A percentile compares a stretch with the other conserved stretches of the same genome.
Evolutionary conservation across 2,797 vertebrate genomes (phyloP).

Genomic region (Semotilus atromaculatus): DNA sequence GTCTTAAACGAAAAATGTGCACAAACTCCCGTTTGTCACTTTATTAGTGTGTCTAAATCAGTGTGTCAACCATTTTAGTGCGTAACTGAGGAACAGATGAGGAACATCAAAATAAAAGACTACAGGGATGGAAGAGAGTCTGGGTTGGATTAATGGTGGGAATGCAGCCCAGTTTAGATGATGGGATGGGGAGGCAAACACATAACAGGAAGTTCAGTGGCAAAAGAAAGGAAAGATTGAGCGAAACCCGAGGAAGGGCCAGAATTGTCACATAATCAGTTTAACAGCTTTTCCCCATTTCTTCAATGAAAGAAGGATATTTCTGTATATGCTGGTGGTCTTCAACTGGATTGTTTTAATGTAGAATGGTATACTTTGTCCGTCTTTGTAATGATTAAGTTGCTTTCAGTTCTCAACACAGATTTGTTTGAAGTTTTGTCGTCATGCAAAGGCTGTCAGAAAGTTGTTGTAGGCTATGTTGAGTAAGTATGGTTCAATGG

Average conservation of each 20-base stretch:
- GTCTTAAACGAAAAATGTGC: slow-evolving; percentile 27
- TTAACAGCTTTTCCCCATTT: slow-evolving; percentile 57
- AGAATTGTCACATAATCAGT: slow-evolving; percentile 50
- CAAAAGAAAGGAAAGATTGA: slow-evolving; percentile 62
- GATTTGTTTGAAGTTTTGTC: not conserved
- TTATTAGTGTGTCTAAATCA: slow-evolving; percentile 28
- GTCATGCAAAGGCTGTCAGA: slow-evolving; percentile 1
- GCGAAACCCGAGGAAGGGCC: not conserved
- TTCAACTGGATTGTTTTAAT: slow-evolving; percentile 16
- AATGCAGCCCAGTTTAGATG: slow-evolving; percentile 52
- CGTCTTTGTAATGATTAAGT: not conserved
- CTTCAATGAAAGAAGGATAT: slow-evolving; percentile 49
- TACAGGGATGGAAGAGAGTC: slow-evolving; percentile 36
- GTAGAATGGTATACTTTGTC: not conserved
- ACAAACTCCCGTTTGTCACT: slow-evolving; percentile 29
- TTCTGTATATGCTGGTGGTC: not conserved
- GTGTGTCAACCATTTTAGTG: not conserved
- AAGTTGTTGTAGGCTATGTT: not conserved
- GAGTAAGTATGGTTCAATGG: not conserved
- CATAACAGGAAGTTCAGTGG: slow-evolving; percentile 69
- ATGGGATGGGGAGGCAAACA: slow-evolving; percentile 53
- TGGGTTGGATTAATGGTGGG: slow-evolving; percentile 50
- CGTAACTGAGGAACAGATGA: slow-evolving; percentile 24
- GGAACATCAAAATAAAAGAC: slow-evolving; percentile 33
- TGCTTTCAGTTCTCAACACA: not conserved